These are phyloP conservation scores for Heterodera carotae DNA, from an alignment of 1,140 invertebrate species.

Conservation along the genomic window DNA sequence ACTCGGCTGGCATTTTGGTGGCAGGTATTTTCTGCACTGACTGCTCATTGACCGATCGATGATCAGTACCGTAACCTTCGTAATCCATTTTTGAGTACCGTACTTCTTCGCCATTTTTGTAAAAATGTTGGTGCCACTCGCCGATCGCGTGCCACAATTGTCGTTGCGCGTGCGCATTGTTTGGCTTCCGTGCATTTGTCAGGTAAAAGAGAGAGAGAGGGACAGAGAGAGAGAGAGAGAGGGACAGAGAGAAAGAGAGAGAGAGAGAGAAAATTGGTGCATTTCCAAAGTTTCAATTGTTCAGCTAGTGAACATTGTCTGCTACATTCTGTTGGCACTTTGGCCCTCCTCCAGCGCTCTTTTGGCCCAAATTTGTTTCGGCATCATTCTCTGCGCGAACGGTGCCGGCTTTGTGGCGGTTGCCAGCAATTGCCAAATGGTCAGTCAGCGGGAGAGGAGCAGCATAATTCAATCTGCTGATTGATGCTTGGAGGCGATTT, in stretches of 20 bases:
- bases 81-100: neutral
- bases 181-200: slow-evolving; percentile 20
- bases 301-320: slow-evolving; percentile 23
- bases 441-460: slow-evolving; percentile 7
- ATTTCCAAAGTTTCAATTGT: no score
- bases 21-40: neutral
- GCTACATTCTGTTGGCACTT: slow-evolving; percentile 14
- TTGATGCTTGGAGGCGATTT: neutral
- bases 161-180: slow-evolving; percentile 17
- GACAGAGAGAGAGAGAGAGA: no score
- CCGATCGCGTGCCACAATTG: slow-evolving; percentile 9
- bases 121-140: slow-evolving; percentile 21
- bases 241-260: no score
- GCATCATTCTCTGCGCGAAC: slow-evolving; percentile 21
- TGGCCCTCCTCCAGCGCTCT: slow-evolving; percentile 2
- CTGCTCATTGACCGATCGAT: no score
- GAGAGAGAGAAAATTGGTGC: no score
- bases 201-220: no score
- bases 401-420: slow-evolving; percentile 28
- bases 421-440: slow-evolving; percentile 22
- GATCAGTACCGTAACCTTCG: no score
- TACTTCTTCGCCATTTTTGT: slow-evolving; percentile 24
- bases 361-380: slow-evolving; percentile 20
- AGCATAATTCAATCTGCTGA: no score
- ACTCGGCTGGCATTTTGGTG: slow-evolving; percentile 19